Base-by-base conservation (phyloP, 2,888 invertebrate genomes). In the Pristionchus arcanus region DNA sequence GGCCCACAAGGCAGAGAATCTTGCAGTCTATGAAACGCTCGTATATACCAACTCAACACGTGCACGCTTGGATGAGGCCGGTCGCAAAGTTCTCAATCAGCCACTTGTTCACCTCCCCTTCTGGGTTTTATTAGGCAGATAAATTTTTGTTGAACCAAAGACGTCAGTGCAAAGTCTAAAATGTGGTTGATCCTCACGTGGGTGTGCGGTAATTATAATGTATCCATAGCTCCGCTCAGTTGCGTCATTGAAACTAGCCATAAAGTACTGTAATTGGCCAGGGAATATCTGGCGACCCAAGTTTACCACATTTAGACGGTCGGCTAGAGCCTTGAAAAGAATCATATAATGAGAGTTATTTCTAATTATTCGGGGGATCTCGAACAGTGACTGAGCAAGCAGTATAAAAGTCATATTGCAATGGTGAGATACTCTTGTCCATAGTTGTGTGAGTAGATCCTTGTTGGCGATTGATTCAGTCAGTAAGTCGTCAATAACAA, bases 161-260 rank as follows among this genome's bases (percentile, higher is more conserved):
- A 83, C n/a, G 21, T 83, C 83, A 1, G 83, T 83, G 16, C 83
- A 83, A n/a, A 83, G 28, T 15, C 83, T 25, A n/a, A 83, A 83
- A n/a, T 83, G 83, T 9, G 49, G 1, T 3, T 83, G 49, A n/a
- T 11, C 19, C n/a, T 83, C 83, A 53, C 83, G 83, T 25, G 83
- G 83, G n/a, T 83, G 83, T 1, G 83, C 49, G 15, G 83, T 83
- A 19, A 83, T 83, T 15, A 83, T 15, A 34, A 83, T 49, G 83
- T 83, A 83, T 1, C 83, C 83, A 25, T 34, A 83, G 19, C 28
- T 42, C 9, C 53, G 25, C n/a, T 53, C 83, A 13, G 49, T 49
- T 4, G 83, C 83, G 16, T 83, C 83, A 16, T 42, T 49, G 21
- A 83, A 83, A 53, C 53, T 53, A 3, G 28, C 28, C 49, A 83